Evolutionary conservation across 2,113 vertebrate species (phyloP).

Genomic region (Actenoides hombroni): DNA sequence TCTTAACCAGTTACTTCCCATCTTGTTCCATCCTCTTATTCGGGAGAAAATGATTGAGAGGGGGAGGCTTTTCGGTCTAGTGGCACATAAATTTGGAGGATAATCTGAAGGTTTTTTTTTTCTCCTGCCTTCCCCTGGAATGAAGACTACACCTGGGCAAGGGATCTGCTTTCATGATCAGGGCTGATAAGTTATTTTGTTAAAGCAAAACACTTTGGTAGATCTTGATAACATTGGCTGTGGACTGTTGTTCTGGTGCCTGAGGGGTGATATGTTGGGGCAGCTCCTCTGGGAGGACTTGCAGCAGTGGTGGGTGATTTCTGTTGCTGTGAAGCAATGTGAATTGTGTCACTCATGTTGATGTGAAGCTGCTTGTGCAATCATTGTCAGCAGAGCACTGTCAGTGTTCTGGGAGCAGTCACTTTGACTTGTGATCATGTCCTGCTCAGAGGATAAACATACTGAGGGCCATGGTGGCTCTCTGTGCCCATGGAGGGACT

Average conservation of each 20-base stretch:
- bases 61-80: background rate
- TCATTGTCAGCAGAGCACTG: background rate
- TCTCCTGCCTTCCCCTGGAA: background rate
- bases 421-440: background rate
- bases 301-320: background rate
- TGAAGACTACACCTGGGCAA: background rate
- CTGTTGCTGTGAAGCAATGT: background rate
- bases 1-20: background rate
- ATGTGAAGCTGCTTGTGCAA: background rate
- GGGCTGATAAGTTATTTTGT: background rate
- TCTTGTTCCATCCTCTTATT: background rate
- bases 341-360: background rate
- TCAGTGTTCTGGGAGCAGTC: background rate
- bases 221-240: background rate
- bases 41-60: background rate
- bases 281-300: background rate
- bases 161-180: background rate
- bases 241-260: background rate
- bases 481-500: background rate
- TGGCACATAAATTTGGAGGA: background rate
- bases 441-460: background rate
- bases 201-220: background rate
- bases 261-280: background rate
- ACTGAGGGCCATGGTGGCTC: background rate
- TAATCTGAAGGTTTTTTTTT: background rate